A percentile compares a stretch with the other conserved stretches of the same genome.
These are phyloP conservation scores for Nomada goodeniana DNA, from an alignment of 2,888 invertebrate genomes.

Conservation along the genomic window DNA sequence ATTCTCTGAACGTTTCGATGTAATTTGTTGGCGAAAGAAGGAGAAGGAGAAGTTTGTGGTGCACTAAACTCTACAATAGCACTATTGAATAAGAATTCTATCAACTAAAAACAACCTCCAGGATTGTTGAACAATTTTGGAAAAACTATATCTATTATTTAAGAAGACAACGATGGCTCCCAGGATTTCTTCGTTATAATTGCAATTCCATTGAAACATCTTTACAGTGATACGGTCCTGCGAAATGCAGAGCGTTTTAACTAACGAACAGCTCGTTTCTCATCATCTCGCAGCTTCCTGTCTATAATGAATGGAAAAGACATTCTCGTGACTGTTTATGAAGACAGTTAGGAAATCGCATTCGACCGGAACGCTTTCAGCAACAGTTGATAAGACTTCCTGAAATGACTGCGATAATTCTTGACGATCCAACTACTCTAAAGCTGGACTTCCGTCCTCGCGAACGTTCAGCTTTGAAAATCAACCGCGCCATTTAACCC, in stretches of 20 bases:
- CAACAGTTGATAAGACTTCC: slow-evolving; percentile 22
- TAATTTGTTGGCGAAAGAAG: not conserved
- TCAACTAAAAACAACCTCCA: too few relatives aligned
- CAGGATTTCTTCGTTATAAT: not conserved
- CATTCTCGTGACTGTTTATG: not conserved
- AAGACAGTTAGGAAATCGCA: slow-evolving; percentile 3
- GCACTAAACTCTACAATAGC: not conserved
- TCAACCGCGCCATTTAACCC: slow-evolving; percentile 11
- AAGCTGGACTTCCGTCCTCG: not conserved
- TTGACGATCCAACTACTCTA: slow-evolving; percentile 1
- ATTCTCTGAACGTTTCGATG: not conserved
- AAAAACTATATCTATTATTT: too few relatives aligned
- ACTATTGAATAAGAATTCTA: too few relatives aligned
- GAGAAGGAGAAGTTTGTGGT: too few relatives aligned
- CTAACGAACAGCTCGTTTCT: not conserved
- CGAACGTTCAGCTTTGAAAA: slow-evolving; percentile 15
- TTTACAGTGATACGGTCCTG: too few relatives aligned
- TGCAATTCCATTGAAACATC: not conserved
- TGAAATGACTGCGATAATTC: slow-evolving; percentile 24
- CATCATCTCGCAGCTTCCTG: not conserved
- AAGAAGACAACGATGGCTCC: too few relatives aligned
- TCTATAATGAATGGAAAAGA: slow-evolving; percentile 11
- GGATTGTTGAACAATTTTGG: too few relatives aligned
- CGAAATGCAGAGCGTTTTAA: not conserved
- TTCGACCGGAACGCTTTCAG: not conserved